These are phyloP conservation scores for Oriolus oriolus DNA, from an alignment of 2,113 vertebrate species.

Conservation along the genomic window DNA sequence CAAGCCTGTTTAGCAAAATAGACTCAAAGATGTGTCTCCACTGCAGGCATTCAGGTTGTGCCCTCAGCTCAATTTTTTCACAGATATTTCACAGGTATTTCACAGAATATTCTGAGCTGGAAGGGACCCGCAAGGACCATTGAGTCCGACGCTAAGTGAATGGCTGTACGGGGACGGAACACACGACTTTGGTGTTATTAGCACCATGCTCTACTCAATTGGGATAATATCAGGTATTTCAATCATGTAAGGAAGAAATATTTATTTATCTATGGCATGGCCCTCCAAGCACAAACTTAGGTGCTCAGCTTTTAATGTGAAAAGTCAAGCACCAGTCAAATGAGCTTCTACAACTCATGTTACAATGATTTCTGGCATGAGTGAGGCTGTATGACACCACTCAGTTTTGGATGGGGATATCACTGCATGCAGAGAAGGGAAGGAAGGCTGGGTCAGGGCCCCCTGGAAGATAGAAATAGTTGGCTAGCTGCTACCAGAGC, in stretches of 20 bases:
- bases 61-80: neutral
- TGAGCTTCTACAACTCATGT: neutral
- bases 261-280: neutral
- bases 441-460: neutral
- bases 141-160: rapidly evolving
- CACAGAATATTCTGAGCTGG: neutral
- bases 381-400: neutral
- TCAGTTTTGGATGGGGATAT: neutral
- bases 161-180: rapidly evolving
- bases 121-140: neutral
- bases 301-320: neutral
- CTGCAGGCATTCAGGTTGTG: neutral
- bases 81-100: neutral
- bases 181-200: neutral
- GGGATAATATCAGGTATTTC: neutral
- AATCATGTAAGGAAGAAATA: neutral
- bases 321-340: neutral
- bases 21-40: neutral
- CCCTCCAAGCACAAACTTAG: neutral
- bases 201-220: neutral
- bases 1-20: neutral
- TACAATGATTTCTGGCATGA: neutral
- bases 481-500: neutral
- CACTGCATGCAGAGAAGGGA: neutral
- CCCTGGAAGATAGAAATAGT: neutral